These are phyloP conservation scores for Hesperia comma DNA, from an alignment of 2,888 invertebrate species.

Conservation along the genomic window DNA sequence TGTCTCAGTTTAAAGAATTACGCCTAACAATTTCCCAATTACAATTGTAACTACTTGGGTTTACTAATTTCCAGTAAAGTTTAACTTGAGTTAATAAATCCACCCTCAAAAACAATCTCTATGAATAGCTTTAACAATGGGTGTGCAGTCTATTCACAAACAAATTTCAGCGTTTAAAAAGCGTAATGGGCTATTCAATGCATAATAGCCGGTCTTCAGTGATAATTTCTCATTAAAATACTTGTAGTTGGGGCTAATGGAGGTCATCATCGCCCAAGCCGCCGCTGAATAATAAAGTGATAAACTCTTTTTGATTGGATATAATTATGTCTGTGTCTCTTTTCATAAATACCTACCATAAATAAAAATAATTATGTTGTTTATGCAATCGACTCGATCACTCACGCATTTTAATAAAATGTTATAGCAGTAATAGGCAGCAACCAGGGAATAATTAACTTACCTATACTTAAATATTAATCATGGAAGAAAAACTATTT, in stretches of 20 bases:
- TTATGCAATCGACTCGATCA: no score
- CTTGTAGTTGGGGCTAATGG: conserved; percentile 24
- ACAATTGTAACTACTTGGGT: no score
- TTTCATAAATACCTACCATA: no score
- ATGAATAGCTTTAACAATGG: conserved; percentile 2
- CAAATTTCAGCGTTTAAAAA: conserved; percentile 12
- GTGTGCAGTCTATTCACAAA: conserved; percentile 7
- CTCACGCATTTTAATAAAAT: no score
- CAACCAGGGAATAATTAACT: no score
- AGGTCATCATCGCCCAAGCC: conserved; percentile 10
- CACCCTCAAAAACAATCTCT: background rate
- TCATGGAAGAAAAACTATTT: no score
- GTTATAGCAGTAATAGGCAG: no score
- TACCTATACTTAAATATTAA: no score
- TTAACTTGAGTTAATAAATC: background rate
- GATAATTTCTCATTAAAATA: conserved; percentile 26
- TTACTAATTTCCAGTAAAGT: no score
- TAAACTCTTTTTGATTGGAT: conserved; percentile 14
- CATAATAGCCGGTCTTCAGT: conserved; percentile 14
- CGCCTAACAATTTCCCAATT: no score
- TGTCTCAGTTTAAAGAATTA: no score
- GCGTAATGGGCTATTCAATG: conserved; percentile 18
- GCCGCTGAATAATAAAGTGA: conserved; percentile 14
- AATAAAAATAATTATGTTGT: no score
- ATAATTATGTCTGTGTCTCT: background rate